Conservation (phyloP, 2,113 vertebrate genomes). For the Pontoporia blainvillei region DNA sequence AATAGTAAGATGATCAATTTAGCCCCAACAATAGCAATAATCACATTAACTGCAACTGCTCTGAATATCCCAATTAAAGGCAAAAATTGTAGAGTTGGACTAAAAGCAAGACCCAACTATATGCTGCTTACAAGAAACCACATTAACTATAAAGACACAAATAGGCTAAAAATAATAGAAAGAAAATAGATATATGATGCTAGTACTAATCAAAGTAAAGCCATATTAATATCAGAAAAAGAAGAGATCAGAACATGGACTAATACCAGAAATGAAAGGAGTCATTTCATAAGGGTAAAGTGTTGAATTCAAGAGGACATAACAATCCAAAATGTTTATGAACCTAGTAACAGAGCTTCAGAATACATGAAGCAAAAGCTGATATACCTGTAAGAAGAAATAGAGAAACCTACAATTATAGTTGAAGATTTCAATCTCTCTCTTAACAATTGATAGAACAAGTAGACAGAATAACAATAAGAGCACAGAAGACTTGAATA, state of each 20-base stretch:
- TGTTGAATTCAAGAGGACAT: not conserved
- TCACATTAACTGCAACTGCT: not conserved
- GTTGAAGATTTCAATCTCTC: not conserved
- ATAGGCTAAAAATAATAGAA: not conserved
- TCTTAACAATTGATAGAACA: constrained; percentile 3
- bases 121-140: not conserved
- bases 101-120: not conserved
- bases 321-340: not conserved
- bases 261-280: not conserved
- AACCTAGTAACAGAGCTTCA: not conserved
- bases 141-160: not conserved
- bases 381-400: not conserved
- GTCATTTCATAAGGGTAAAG: not conserved
- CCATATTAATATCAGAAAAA: not conserved
- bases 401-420: not conserved
- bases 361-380: not conserved
- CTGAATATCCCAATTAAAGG: not conserved
- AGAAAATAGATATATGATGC: not conserved
- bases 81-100: not conserved
- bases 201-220: not conserved
- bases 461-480: not conserved
- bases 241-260: not conserved
- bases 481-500: not conserved
- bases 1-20: not conserved
- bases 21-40: not conserved